phyloP scores from a whole-genome alignment of 2,113 vertebrate genomes.

The Petroica traversi region DNA sequence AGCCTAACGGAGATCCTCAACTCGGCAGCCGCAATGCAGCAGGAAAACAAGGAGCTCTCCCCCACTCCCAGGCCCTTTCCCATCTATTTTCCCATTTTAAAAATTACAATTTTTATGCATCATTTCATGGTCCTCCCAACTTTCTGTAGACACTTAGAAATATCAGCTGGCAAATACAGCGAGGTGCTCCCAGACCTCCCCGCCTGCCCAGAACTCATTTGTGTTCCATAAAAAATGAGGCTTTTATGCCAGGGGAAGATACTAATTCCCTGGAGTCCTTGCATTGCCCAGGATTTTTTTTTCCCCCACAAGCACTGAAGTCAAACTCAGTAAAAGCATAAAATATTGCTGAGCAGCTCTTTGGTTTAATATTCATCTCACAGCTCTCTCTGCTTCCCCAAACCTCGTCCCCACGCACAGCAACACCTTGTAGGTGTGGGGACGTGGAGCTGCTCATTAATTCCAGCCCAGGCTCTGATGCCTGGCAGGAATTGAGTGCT shows the following conservation, averaged over 20 bases:
- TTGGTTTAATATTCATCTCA: neutral
- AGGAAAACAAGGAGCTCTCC: neutral
- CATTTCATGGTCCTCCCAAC: neutral
- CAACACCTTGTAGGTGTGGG: neutral
- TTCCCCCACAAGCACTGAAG: neutral
- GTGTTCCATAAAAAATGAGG: neutral
- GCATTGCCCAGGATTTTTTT: neutral
- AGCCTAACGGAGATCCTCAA: neutral
- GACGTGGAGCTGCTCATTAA: fast-evolving
- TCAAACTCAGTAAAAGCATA: neutral
- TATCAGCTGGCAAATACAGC: neutral
- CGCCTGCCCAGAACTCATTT: neutral
- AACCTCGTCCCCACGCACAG: fast-evolving
- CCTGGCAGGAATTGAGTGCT: neutral
- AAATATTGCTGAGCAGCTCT: neutral
- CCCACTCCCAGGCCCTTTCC: neutral
- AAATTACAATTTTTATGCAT: neutral
- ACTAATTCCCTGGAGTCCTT: neutral
- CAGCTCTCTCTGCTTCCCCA: neutral
- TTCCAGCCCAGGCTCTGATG: neutral
- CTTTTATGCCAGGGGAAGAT: neutral
- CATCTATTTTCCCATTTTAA: neutral
- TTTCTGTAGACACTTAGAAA: neutral
- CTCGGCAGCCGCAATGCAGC: neutral
- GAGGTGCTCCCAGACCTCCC: neutral